These are phyloP conservation scores for Troides helena DNA, from an alignment of 2,888 invertebrate genomes.

Conservation along the genomic window DNA sequence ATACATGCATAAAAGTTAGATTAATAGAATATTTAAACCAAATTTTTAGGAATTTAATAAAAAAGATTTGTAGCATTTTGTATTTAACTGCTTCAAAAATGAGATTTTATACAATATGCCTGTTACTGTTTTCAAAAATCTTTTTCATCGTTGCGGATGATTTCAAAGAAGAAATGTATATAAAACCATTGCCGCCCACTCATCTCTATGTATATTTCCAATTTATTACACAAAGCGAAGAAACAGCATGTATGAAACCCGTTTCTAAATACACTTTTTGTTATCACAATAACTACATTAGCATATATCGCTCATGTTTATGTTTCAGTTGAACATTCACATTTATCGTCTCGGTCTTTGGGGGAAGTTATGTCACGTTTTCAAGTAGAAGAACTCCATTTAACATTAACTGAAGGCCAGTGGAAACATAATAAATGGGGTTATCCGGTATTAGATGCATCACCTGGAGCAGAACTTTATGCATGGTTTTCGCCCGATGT, in stretches of 20 bases:
- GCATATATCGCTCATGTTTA: constrained; percentile 12
- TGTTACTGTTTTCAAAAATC: constrained; percentile 34
- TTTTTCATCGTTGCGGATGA: constrained; percentile 76
- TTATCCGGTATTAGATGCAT: constrained; percentile 92
- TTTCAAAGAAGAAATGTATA: constrained; percentile 92
- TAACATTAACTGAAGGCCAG: constrained; percentile 94
- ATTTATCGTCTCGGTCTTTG: constrained; percentile 92
- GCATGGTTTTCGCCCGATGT: constrained; percentile 91
- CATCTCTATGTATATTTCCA: constrained; percentile 95
- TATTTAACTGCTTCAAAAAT: constrained; percentile 28
- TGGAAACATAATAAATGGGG: constrained; percentile 98
- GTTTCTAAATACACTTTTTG: constrained; percentile 34
- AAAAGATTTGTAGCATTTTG: neutral
- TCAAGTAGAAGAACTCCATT: constrained; percentile 92
- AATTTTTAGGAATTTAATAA: neutral
- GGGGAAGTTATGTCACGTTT: constrained; percentile 93
- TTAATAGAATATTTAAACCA: too few species aligned
- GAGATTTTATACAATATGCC: constrained; percentile 18
- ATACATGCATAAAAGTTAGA: too few species aligned
- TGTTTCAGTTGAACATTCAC: constrained; percentile 88
- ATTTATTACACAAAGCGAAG: constrained; percentile 87
- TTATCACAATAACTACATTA: neutral
- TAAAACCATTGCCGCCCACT: constrained; percentile 91
- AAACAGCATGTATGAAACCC: constrained; percentile 80
- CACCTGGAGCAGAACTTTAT: constrained; percentile 96